Evolutionary conservation across 2,888 invertebrate species (phyloP).

Genomic region (Drosophila sordidapex): DNA sequence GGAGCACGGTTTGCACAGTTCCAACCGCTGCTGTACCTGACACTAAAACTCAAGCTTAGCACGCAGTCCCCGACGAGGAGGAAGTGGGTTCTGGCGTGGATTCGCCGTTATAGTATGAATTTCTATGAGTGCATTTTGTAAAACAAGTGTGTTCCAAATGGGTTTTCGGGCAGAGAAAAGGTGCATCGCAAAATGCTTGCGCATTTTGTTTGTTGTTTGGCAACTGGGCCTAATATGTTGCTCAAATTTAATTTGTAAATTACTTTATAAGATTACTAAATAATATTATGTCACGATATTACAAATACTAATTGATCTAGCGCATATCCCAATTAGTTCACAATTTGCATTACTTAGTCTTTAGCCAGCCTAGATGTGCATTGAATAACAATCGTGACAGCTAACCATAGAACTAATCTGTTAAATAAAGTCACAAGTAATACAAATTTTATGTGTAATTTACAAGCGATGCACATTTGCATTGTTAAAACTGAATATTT

Average conservation of each 20-base stretch:
- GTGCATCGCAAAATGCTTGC: neutral
- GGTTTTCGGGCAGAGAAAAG: slow-evolving; percentile 34
- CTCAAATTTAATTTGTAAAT: neutral
- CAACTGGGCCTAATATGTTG: neutral
- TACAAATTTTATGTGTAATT: neutral
- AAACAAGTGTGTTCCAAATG: slow-evolving; percentile 32
- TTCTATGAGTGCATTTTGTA: slow-evolving; percentile 48
- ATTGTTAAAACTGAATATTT: neutral
- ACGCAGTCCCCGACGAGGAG: slow-evolving; percentile 24
- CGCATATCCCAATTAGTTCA: neutral
- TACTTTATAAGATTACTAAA: neutral
- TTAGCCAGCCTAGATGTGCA: neutral
- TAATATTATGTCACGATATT: neutral
- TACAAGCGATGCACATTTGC: neutral
- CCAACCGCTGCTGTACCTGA: slow-evolving; percentile 57
- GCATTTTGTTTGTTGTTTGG: neutral
- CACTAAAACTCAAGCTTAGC: slow-evolving; percentile 32
- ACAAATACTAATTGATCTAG: neutral
- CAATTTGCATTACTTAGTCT: neutral
- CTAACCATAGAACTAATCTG: neutral
- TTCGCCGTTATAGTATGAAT: slow-evolving; percentile 31
- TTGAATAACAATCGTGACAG: neutral
- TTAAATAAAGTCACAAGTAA: neutral
- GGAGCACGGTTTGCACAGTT: slow-evolving; percentile 49
- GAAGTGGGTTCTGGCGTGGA: neutral